Evolutionary conservation across 1,140 invertebrate genomes (phyloP).

Genomic region (Choristoneura fumiferana): DNA sequence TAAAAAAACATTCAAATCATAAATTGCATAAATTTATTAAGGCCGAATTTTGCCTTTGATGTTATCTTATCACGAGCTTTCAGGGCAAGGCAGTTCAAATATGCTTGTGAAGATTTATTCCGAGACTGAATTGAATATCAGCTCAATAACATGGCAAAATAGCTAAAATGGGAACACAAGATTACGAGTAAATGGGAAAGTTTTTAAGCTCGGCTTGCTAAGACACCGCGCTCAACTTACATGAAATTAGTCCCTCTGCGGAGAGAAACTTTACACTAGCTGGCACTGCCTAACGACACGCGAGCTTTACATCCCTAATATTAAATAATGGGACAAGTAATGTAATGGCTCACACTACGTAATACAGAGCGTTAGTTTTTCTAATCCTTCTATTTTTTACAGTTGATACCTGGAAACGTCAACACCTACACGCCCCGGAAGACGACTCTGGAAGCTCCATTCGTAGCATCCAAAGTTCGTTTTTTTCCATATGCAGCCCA

Average conservation of each 20-base stretch:
- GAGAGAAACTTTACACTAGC: conserved; percentile 27
- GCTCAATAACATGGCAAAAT: neutral
- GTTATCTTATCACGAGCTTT: too few species aligned
- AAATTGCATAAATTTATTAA: too few species aligned
- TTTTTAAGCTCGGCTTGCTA: conserved; percentile 28
- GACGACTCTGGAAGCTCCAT: conserved; percentile 88
- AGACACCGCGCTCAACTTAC: conserved; percentile 30
- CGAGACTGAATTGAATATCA: too few species aligned
- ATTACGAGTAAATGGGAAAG: conserved; percentile 6
- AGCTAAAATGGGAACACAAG: neutral
- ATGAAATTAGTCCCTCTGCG: conserved; percentile 40
- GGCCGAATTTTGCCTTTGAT: too few species aligned
- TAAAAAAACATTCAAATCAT: too few species aligned
- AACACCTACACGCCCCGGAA: conserved; percentile 92
- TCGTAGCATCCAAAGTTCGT: conserved; percentile 91
- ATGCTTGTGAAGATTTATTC: too few species aligned
- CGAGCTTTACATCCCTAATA: conserved; percentile 20
- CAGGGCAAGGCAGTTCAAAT: too few species aligned
- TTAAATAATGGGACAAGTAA: neutral
- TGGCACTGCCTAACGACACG: conserved; percentile 13
- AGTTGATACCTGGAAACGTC: conserved; percentile 92
- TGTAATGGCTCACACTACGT: too few species aligned
- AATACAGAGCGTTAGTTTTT: too few species aligned
- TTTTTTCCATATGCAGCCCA: conserved; percentile 94
- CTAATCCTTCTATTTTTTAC: conserved; percentile 61